Evolutionary conservation across 2,797 vertebrate genomes (phyloP).

Genomic region (Argyrosomus regius): DNA sequence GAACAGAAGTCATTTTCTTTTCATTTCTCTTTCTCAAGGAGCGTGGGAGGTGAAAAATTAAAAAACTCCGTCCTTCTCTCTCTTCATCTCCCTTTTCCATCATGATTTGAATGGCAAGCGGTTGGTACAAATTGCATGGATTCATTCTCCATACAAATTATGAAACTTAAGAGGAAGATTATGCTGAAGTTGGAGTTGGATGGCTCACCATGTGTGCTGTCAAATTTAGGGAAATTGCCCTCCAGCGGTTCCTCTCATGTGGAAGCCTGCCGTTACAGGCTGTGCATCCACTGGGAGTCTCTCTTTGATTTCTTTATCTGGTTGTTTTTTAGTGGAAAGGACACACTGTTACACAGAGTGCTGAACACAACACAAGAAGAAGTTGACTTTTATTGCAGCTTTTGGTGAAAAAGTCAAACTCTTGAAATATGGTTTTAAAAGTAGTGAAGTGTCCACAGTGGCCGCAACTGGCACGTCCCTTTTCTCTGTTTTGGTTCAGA

Average conservation of each 20-base stretch:
- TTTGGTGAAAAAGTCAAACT: not conserved
- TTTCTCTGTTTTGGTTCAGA: not conserved
- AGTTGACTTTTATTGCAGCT: not conserved
- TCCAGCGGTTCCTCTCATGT: constrained; percentile 45
- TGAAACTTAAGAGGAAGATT: constrained; percentile 5
- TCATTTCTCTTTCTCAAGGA: not conserved
- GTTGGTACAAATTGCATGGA: constrained; percentile 7
- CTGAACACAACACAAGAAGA: not conserved
- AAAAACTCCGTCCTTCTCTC: not conserved
- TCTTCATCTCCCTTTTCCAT: not conserved
- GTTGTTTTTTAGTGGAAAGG: constrained; percentile 8
- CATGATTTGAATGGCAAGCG: constrained; percentile 27
- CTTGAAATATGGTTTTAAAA: not conserved
- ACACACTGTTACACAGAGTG: not conserved
- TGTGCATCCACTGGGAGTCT: constrained; percentile 39
- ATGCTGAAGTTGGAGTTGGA: not conserved
- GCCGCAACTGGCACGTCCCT: not conserved
- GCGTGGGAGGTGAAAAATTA: constrained; percentile 4
- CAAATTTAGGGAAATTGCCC: constrained; percentile 44
- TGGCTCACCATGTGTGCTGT: constrained; percentile 26
- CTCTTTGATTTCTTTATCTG: constrained; percentile 25
- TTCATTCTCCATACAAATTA: constrained; percentile 34
- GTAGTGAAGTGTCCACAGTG: not conserved
- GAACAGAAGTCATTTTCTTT: not conserved
- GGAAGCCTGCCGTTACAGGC: constrained; percentile 33